phyloP scores from a whole-genome alignment of 2,113 vertebrate genomes.

The Garra rufa region DNA sequence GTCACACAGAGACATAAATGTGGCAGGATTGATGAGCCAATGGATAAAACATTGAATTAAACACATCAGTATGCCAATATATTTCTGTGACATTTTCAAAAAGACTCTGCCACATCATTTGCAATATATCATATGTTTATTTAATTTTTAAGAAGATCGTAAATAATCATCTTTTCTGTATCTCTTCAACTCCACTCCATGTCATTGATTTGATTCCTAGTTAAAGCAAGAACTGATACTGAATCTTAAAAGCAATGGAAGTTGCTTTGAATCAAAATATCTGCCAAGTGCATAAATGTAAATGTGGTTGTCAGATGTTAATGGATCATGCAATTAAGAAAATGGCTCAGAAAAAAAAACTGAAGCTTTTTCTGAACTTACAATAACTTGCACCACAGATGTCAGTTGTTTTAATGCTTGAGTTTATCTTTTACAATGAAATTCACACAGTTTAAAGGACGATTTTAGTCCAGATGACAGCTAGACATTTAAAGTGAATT shows the following conservation, averaged over 20 bases:
- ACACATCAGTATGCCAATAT: conserved; percentile 32
- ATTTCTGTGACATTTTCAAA: conserved; percentile 45
- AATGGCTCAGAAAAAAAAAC: background rate
- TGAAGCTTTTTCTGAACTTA: background rate
- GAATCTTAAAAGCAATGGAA: background rate
- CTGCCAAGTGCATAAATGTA: background rate
- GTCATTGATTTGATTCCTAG: background rate
- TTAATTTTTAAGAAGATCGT: conserved; percentile 28
- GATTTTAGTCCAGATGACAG: background rate
- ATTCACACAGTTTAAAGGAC: background rate
- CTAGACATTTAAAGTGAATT: background rate
- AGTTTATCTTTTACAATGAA: background rate
- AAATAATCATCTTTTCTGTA: background rate
- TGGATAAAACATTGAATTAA: conserved; percentile 49
- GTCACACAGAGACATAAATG: conserved; percentile 29
- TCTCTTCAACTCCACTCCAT: background rate
- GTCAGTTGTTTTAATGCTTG: background rate
- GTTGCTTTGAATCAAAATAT: background rate
- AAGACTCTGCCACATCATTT: conserved; percentile 32
- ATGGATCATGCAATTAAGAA: background rate
- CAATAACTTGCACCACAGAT: background rate
- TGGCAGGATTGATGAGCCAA: conserved; percentile 39
- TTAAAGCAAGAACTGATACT: background rate
- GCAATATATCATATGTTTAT: conserved; percentile 13
- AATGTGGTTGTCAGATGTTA: background rate